phyloP scores from a whole-genome alignment of 2,113 vertebrate genomes.

The Nestor notabilis region DNA sequence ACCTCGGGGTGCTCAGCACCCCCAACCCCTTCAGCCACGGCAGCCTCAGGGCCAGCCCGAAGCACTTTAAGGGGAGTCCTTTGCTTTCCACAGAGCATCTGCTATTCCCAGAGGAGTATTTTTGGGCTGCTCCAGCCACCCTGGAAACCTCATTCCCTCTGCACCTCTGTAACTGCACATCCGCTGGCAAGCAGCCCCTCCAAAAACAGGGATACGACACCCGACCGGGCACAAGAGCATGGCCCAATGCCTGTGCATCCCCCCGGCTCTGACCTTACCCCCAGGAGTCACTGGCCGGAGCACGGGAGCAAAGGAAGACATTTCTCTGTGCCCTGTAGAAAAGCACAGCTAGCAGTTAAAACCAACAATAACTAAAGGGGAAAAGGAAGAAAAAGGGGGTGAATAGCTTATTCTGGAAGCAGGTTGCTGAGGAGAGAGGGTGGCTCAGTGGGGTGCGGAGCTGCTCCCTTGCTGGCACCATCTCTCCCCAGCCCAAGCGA shows the following conservation, averaged over 20 bases:
- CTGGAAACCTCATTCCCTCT: neutral
- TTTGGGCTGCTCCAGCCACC: neutral
- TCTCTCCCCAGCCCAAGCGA: neutral
- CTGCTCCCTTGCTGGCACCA: neutral
- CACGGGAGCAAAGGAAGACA: slow-evolving; percentile 14
- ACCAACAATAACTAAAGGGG: neutral
- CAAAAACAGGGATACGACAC: neutral
- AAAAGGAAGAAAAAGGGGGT: neutral
- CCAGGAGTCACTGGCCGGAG: neutral
- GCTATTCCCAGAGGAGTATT: neutral
- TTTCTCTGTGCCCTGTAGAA: neutral
- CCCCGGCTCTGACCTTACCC: neutral
- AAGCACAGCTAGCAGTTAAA: slow-evolving; percentile 31
- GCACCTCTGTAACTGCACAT: neutral
- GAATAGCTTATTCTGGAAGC: slow-evolving; percentile 41
- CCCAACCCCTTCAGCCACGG: neutral
- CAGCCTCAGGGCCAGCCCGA: slow-evolving; percentile 19
- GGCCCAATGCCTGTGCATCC: neutral
- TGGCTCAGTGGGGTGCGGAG: fast-evolving
- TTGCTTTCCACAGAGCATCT: neutral
- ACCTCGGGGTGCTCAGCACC: neutral
- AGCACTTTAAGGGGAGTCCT: neutral
- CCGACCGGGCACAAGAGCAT: neutral
- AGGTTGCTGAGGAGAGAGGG: neutral
- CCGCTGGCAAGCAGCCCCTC: neutral